Evolutionary conservation across 2,797 vertebrate species (phyloP), one percentile per base, ranked within the genome.

Genomic region (Melanogrammus aeglefinus): DNA sequence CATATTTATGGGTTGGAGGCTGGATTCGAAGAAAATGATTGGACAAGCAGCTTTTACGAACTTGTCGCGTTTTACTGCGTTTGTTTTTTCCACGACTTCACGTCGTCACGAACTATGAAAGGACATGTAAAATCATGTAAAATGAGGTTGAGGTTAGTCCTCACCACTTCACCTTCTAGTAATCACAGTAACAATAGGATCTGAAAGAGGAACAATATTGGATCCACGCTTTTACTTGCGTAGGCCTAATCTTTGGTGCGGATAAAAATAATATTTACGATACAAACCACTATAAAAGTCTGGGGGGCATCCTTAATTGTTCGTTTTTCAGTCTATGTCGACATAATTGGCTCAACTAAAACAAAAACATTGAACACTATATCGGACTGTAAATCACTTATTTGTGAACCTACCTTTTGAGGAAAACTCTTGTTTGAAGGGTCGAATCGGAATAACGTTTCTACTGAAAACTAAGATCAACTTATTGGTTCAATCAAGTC

Each of bases 371-470:
- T 31, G 18, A 12, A 33, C 16, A 13, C 14, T 2, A 44, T 16
- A 16, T 13, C 14, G 41, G 10, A 0, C 41, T 16, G 41, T 39
- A 44, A 14, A 13, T 16, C 4, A 27, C 1, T 6, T 21, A 63
- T 47, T 29, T 9, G 0, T n/a, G 7, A 13, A 79, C 1, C 87
- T 90, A 89, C 86, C 86, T 83, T 13, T 0, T 0, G 71, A 3
- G 14, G 75, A 77, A 14, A 69, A 72, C 38, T 69, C 77, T 73
- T 63, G 33, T 9, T 13, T 14, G 0, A 29, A 72, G 10, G n/a
- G 9, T 6, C 10, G 31, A 74, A 75, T 73, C 29, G 36, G 27
- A 44, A 72, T 4, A 24, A 13, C 27, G 81, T 80, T 27, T 35
- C 31, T 72, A 36, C 31, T 47, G 41, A 71, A 79, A 14, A 39